Base-by-base conservation (phyloP, 2,888 invertebrate species). In the Polymixis flavicincta region DNA sequence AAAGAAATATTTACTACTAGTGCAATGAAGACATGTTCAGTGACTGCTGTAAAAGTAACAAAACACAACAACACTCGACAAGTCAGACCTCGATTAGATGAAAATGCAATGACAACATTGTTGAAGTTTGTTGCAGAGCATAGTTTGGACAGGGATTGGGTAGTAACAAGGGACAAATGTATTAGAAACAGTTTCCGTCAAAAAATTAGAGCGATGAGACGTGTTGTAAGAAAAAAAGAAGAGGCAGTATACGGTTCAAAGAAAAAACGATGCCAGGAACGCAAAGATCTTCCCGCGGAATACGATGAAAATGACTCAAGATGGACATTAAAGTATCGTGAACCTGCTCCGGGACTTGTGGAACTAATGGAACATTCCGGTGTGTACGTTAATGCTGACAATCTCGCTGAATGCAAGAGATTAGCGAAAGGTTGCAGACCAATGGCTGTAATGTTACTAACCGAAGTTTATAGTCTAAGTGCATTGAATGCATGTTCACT, bases 281-380 rank as follows among this genome's bases (percentile, higher is more conserved):
- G 48, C 48, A 37, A 37, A 37, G 37, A 37, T 37, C 5, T n/a
- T 2, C 42, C 67, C 42, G 55, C 50, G 1, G 32, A 63, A 32
- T 54, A 54, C 11, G 32, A 64, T 0, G 17, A 25, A 67, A 42
- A 42, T 42, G 28, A 67, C 55, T 76, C 76, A 2, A 52, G 61
- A 37, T 71, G 77, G 71, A 77, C 77, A 3, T 13, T 78, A 3
- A 77, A 63, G 42, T 52, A 71, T 32, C 50, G 22, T 17, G n/a
- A n/a, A 19, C 25, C 45, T 42, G 60, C 48, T 61, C 17, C 17
- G 1, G 61, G 28, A 14, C 37, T 75, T n/a, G 37, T 74, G n/a
- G 75, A 75, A 76, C 54, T 76, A 37, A 19, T 61, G 0, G 1
- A 48, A 66, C 1, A 48, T 48, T 74, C 75, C 4, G 0, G 54